Base-by-base conservation (phyloP, 2,888 invertebrate species). In the Crematogaster levior region DNA sequence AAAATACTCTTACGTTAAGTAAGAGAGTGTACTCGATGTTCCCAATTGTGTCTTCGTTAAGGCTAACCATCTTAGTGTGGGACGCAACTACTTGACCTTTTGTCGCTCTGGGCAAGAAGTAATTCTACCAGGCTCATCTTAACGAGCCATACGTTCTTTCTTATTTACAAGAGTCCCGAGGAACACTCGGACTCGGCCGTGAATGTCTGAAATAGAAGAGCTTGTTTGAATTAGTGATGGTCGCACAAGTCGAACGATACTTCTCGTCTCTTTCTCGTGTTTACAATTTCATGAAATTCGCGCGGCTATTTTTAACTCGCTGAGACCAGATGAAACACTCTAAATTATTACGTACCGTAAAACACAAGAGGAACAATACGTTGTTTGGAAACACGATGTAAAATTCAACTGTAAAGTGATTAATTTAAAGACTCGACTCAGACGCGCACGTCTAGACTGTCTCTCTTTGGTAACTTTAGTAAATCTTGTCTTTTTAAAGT, bases 31-130 rank as follows among this genome's bases (percentile, higher is more conserved):
- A 53, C 27, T 24, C 37, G 24, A 6, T n/a, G 56, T 43, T 18
- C 21, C 1, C 18, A 30, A 53, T 61, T 37, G 43, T 63, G 48
- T 43, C 24, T 70, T 68, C 77, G 72, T 84, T 83, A 61, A 60
- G 30, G 15, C 30, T 21, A 21, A 0, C 21, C 43, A 40, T 30
- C 61, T 46, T 34, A 79, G 21, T n/a, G 46, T 40, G 48, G 18
- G 43, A 40, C 37, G 63, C 63, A 70, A 84, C 84, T 66, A 70
- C 82, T 72, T 72, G 82, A 84, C 79, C 84, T 84, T 66, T 84
- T 46, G 30, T 46, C 34, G 65, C 65, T 27, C 51, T 18, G 30
- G 53, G 27, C 72, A 82, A 82, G 37, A 60, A 66, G 46, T 72
- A 82, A 66, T 72, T 77, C 65, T 34, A 60, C 37, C 77, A 30